Evolutionary conservation across 2,797 vertebrate species (phyloP).

Genomic region (Pogoniulus pusillus): DNA sequence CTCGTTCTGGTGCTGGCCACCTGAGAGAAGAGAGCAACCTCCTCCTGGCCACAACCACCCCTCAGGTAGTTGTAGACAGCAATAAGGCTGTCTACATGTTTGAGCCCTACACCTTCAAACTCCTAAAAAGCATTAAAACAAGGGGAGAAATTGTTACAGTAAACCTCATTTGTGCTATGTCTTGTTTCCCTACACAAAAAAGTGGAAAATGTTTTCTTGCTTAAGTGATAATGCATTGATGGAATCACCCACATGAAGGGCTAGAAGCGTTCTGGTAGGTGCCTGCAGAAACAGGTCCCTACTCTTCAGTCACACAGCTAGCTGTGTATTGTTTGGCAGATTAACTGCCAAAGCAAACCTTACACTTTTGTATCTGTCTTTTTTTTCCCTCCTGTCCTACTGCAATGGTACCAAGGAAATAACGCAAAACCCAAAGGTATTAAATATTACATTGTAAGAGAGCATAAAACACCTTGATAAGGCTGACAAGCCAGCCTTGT

Average conservation of each 20-base stretch:
- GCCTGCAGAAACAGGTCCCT: not conserved
- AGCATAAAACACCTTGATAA: conserved; percentile 38
- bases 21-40: no score
- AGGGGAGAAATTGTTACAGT: not conserved
- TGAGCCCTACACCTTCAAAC: not conserved
- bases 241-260: not conserved
- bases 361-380: conserved; percentile 4
- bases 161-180: not conserved
- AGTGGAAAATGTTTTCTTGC: not conserved
- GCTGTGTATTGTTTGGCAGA: not conserved
- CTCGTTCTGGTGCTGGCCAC: no score
- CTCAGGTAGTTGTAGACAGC: no score
- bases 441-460: conserved; percentile 65
- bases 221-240: not conserved
- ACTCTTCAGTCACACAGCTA: not conserved
- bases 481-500: conserved; percentile 2
- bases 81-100: no score
- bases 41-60: no score
- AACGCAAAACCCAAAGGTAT: conserved; percentile 60
- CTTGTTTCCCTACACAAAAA: not conserved
- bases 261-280: not conserved
- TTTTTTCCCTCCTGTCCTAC: conserved; percentile 6
- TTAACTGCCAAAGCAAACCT: conserved; percentile 19
- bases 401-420: conserved; percentile 52
- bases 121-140: not conserved